Evolutionary conservation across 2,797 vertebrate species (phyloP).

Genomic region (Australoheros facetus): DNA sequence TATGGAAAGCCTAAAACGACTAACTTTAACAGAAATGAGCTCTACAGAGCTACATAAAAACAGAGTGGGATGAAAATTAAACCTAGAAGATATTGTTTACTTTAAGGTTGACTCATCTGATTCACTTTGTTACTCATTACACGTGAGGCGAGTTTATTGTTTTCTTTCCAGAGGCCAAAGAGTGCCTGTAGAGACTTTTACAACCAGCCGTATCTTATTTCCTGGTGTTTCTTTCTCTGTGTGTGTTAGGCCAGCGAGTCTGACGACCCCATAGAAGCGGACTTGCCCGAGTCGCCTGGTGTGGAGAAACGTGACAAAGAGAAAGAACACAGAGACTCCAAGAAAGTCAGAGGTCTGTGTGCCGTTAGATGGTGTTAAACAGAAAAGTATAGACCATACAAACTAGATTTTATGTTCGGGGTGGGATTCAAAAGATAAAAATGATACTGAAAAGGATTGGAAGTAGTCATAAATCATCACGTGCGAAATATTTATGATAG

Average conservation of each 20-base stretch:
- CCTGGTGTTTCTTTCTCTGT: neutral
- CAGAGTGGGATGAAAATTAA: neutral
- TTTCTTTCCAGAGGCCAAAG: slow-evolving; percentile 30
- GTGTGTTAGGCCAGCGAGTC: slow-evolving; percentile 84
- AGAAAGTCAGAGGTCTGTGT: slow-evolving; percentile 88
- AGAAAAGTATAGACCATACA: neutral
- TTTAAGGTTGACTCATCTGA: neutral
- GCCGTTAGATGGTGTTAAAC: neutral
- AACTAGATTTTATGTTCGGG: neutral
- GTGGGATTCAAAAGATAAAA: neutral
- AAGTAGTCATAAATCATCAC: neutral
- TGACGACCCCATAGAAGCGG: slow-evolving; percentile 91
- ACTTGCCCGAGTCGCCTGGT: slow-evolving; percentile 91
- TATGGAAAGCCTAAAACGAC: neutral
- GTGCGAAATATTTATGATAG: neutral
- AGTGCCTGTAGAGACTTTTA: slow-evolving; percentile 2
- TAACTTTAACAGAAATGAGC: neutral
- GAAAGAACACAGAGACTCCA: slow-evolving; percentile 90
- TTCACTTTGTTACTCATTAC: neutral
- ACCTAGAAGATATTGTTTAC: neutral
- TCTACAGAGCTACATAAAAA: neutral
- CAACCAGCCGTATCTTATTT: neutral
- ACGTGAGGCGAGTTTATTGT: neutral
- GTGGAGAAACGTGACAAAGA: slow-evolving; percentile 92
- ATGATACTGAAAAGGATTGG: neutral